These are phyloP conservation scores for Drosophila atroscutellata DNA, from an alignment of 2,888 invertebrate genomes.

Conservation along the genomic window DNA sequence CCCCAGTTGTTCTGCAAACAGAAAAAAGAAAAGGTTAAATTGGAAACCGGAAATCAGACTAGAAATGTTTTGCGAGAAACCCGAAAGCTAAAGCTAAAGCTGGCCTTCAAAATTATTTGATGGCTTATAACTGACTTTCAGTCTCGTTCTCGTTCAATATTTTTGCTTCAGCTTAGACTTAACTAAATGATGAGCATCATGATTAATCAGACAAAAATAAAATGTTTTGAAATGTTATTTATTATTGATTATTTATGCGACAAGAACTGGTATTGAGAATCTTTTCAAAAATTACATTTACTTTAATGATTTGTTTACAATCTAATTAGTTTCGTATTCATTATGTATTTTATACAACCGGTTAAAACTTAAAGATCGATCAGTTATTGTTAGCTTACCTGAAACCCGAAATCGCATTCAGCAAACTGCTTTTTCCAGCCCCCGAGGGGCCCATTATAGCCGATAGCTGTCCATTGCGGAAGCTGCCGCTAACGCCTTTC, in stretches of 20 bases:
- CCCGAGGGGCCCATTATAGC: slow-evolving; percentile 90
- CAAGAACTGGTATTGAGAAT: background rate
- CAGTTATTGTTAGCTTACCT: slow-evolving; percentile 85
- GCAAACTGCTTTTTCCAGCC: slow-evolving; percentile 91
- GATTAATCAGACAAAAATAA: slow-evolving; percentile 29
- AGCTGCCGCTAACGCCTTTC: slow-evolving; percentile 88
- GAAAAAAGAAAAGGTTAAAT: background rate
- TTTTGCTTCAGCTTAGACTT: background rate
- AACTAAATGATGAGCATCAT: slow-evolving; percentile 29
- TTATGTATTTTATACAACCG: slow-evolving; percentile 40
- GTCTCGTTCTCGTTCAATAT: slow-evolving; percentile 9
- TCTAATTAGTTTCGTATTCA: background rate
- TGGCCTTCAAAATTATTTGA: slow-evolving; percentile 38
- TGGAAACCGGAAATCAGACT: background rate
- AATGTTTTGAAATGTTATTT: slow-evolving; percentile 9
- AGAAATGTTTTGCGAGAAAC: background rate
- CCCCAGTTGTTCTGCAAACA: slow-evolving; percentile 87
- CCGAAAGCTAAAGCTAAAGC: background rate
- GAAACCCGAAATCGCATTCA: slow-evolving; percentile 92
- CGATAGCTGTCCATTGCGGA: slow-evolving; percentile 88
- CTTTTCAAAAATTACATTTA: background rate
- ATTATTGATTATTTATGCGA: background rate
- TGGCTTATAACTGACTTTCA: background rate
- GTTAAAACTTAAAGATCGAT: slow-evolving; percentile 31
- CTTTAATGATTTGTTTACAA: background rate